Base-by-base conservation (phyloP, 2,888 invertebrate species). In the Plemyria rubiginata region DNA sequence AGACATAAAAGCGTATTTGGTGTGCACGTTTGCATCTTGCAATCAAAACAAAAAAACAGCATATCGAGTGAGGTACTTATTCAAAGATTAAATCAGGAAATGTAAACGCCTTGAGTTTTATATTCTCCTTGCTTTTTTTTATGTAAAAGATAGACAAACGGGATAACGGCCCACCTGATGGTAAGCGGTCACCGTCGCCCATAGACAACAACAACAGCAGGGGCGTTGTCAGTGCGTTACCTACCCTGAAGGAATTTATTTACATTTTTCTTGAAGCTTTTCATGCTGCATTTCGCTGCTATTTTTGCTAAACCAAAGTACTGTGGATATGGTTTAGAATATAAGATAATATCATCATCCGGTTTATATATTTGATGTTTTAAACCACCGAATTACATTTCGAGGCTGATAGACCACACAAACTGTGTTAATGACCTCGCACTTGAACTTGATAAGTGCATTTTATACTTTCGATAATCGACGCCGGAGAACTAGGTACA, bases 391-490 rank as follows among this genome's bases (percentile, higher is more conserved):
- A 49, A 28, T 11, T 29, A 51, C 16, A 15, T 22, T n/a, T 4
- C 28, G 13, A 40, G 13, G 12, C 9, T 32, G 29, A 57, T 15
- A 51, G 32, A 49, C 22, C 9, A 38, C n/a, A 16, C 32, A 9
- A 54, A 43, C 36, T 45, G 49, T 40, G 54, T 29, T 55, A 41
- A 60, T 45, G 54, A 51, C 51, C 54, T 15, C 40, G 6, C 32
- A 46, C 52, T 46, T 61, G 32, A 61, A 61, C 61, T 55, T 55
- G 29, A 40, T 51, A 46, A n/a, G 40, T 55, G 28, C 55, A 51
- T 28, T 40, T 48, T 38, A 55, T 49, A 49, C 58, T 46, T 52
- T 58, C 22, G 52, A 58, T 54, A 54, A 46, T 46, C 28, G 15
- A 16, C 38, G 8, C 36, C 15, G 16, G 6, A 0, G 32, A 7